Base-by-base conservation (phyloP, 2,797 vertebrate species). In the Sebastes melanostomus region DNA sequence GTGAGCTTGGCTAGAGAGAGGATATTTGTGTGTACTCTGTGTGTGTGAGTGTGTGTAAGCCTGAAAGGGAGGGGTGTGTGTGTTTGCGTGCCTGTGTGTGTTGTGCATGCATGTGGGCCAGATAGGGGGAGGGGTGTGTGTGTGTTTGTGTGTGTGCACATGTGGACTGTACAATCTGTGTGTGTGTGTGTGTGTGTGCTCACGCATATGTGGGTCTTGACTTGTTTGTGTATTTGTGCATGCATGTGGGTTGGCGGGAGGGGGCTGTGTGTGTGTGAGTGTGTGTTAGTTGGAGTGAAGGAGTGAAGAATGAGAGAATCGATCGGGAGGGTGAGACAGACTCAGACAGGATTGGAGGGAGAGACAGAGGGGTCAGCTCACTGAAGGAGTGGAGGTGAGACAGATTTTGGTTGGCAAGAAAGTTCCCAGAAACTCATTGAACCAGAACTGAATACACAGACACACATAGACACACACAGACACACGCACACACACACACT, bases 181-280 rank as follows among this genome's bases (percentile, higher is more conserved):
- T 38, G 66, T 14, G 66, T 62, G 58, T 83, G 24, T 24, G 78
- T 73, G 81, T 82, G 25, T 86, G 25, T 86, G 76, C 85, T 85
- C 80, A 85, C 75, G 70, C 86, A 87, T 81, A 88, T 94, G 91
- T 94, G 91, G 78, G 88, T 90, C 87, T 91, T 84, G 79, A 83
- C 85, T 88, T 92, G 91, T 92, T 88, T 93, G 89, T 89, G 90
- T 92, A 82, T 90, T 90, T 91, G 87, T 92, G 86, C 80, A 81
- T 91, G 89, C 76, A 83, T 91, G 88, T 92, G 89, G 88, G 89
- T 90, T 88, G 82, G 76, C 59, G 72, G 82, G 81, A 80, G 85
- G 83, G 78, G 70, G 59, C 5, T 80, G 85, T 83, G 83, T 71
- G 82, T 86, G 85, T 84, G 78, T 76, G 70, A 66, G 77, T 60